Percentiles rank a stretch among this genome's conserved stretches.
Evolutionary conservation across 2,797 vertebrate genomes (phyloP).

Genomic region (Dallia pectoralis): DNA sequence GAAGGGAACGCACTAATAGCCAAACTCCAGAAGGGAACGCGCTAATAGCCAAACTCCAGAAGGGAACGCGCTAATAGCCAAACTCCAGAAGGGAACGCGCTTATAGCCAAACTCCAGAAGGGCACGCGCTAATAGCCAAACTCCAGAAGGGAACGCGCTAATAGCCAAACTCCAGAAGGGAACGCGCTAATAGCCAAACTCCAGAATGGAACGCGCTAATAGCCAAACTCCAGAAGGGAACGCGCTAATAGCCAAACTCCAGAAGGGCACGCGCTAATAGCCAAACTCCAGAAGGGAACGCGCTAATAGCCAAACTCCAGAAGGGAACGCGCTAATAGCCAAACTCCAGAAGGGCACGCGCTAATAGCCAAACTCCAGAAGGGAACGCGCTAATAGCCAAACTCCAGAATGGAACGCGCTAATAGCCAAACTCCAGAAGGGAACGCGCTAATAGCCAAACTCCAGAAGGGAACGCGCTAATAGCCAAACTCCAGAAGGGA

Average conservation of each 20-base stretch:
- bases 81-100: conserved; percentile 12
- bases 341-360: no score
- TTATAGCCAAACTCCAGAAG: no score
- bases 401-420: no score
- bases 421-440: conserved; percentile 10
- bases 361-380: conserved; percentile 10
- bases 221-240: no score
- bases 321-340: conserved; percentile 29
- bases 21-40: conserved; percentile 10
- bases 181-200: conserved; percentile 27
- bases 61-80: conserved; percentile 26
- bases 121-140: conserved; percentile 26
- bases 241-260: conserved; percentile 26
- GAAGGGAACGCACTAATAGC: conserved; percentile 25
- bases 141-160: conserved; percentile 15
- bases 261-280: no score
- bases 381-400: conserved; percentile 29
- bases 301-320: conserved; percentile 28
- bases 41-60: no score
- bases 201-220: no score
- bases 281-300: neutral
- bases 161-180: no score
- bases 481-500: conserved; percentile 19
- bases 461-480: conserved; percentile 20
- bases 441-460: no score